Conservation (phyloP, 35 echinoderm and acorn worm species). For the Eucidaris tribuloides region DNA sequence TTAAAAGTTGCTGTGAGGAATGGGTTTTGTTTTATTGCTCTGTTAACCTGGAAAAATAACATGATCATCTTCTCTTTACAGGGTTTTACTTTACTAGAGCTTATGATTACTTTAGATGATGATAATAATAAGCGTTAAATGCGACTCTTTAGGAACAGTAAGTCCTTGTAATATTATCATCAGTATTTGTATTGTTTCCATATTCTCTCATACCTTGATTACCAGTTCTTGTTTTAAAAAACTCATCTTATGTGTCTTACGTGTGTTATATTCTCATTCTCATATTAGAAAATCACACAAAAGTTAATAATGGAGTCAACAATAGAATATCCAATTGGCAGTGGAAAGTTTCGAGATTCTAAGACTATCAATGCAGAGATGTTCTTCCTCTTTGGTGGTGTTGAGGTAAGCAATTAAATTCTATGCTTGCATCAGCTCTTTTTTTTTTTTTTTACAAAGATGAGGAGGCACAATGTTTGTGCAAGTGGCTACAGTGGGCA, state of each 20-base stretch:
- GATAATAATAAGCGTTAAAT: too few relatives aligned
- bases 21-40: too few relatives aligned
- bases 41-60: too few relatives aligned
- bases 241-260: neutral
- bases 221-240: neutral
- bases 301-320: constrained; percentile 60
- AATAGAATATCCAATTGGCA: constrained; percentile 48
- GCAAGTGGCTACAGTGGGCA: too few relatives aligned
- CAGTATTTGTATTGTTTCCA: neutral
- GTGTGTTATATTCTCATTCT: neutral
- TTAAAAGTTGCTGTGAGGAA: too few relatives aligned
- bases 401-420: constrained; percentile 72
- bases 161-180: neutral
- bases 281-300: constrained; percentile 56
- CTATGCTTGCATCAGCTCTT: neutral
- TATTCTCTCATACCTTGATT: neutral
- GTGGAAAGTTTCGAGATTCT: constrained; percentile 66
- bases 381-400: constrained; percentile 89
- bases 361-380: constrained; percentile 81
- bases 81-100: too few relatives aligned
- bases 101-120: too few relatives aligned
- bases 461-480: neutral
- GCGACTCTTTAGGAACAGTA: too few relatives aligned
- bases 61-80: too few relatives aligned
- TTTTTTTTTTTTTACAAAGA: neutral